phyloP scores from a whole-genome alignment of 2,888 invertebrate species.

The Lasius fuliginosus region DNA sequence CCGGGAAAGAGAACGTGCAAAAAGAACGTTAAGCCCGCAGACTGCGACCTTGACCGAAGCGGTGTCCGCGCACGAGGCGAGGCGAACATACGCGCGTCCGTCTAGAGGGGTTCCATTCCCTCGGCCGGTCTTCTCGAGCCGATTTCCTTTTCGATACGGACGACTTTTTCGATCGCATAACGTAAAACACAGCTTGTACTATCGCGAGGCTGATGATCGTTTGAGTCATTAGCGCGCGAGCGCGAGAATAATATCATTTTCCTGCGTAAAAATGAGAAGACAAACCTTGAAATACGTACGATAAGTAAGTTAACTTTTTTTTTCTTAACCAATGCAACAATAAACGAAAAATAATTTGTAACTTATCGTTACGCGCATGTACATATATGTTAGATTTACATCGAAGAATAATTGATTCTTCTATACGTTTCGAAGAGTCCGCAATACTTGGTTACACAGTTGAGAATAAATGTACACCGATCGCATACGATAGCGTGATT shows the following conservation, averaged over 20 bases:
- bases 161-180: constrained; percentile 27
- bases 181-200: background rate
- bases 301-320: background rate
- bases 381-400: background rate
- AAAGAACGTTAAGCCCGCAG: constrained; percentile 81
- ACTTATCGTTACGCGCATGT: background rate
- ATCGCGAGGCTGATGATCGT: background rate
- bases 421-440: too few relatives aligned
- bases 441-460: too few relatives aligned
- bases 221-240: background rate
- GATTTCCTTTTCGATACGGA: constrained; percentile 54
- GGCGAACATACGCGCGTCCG: constrained; percentile 72
- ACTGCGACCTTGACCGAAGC: constrained; percentile 85
- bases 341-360: background rate
- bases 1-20: constrained; percentile 80
- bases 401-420: background rate
- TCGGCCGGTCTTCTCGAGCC: constrained; percentile 35
- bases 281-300: background rate
- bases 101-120: constrained; percentile 72
- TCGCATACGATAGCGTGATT: background rate
- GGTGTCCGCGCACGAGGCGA: constrained; percentile 79
- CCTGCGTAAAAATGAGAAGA: background rate
- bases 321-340: background rate
- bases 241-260: background rate
- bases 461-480: too few relatives aligned